Evolutionary conservation across 2,888 invertebrate species (phyloP), one percentile per base, ranked within the genome.

Genomic region (Cetonia aurata): DNA sequence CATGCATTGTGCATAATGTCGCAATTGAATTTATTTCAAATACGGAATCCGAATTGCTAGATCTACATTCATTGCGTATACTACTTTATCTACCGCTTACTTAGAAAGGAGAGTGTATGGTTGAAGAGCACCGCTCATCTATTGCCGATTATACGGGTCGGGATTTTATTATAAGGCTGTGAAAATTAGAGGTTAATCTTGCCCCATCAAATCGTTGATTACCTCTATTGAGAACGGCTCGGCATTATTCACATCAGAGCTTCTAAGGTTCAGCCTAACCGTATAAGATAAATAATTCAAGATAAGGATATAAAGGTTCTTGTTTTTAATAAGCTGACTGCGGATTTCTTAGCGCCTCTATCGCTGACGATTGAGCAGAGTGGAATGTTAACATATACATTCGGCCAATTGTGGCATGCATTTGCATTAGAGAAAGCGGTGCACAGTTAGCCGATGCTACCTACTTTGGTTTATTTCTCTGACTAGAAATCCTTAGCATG

Each of bases 181-280:
- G 46, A 46, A 56, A 70, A 70, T 66, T 70, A 66, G 56, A 70
- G 70, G 50, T 70, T 66, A 62, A 41, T 25, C 56, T 57, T 66
- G 66, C 70, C 48, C 57, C 70, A 70, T 70, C 70, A 70, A 70
- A 56, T 70, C 66, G 62, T 70, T 66, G 70, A 70, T 70, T 70
- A 66, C 66, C 31, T 37, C 60, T 6, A 13, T 42, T 17, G 15
- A 48, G 50, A 70, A 66, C 57, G 66, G 46, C 50, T 66, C 66
- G 25, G 57, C 70, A 66, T 70, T 66, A 57, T 48, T 56, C 65
- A 55, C 48, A 48, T 66, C 66, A 41, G 48, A 66, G 66, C 57
- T 50, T 70, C 57, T 70, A 66, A 70, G 56, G 57, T 70, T 70
- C 56, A 42, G 48, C 15, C 33, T 46, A 44, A 33, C 46, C 25